Base-by-base conservation (phyloP, 2,113 vertebrate genomes). In the Platycercus adscitus region DNA sequence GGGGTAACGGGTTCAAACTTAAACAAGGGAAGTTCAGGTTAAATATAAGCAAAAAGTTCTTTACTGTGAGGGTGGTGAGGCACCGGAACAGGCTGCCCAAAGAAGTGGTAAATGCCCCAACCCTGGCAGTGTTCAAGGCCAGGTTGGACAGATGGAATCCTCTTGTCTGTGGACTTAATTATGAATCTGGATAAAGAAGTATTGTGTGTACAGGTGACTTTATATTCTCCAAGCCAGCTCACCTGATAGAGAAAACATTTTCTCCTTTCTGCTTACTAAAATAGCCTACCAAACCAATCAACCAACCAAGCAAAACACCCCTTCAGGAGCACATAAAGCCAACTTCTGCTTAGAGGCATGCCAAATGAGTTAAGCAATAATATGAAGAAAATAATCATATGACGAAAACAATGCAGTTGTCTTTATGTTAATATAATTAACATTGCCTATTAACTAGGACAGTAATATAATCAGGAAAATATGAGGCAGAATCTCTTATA, bases 391-490 rank as follows among this genome's bases (percentile, higher is more conserved):
- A 39, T 39, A 81, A 64, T 37, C 82, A 24, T 18, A 75, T 31
- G 35, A 79, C 92, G 35, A 50, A 85, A 81, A 87, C 92, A 86
- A 65, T 25, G 14, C 20, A 70, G 5, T 35, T 80, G 8, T 82
- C 73, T 82, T 80, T 55, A 70, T 78, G 50, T 41, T 93, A 72
- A 73, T 88, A 46, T 77, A 93, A 96, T 95, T 95, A 94, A 77
- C 9, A 49, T 37, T 68, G 47, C 49, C 66, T 76, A 37, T 95
- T 89, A 93, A 80, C 79, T 66, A 88, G 58, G 20, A 78, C 46
- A 71, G 47, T 20, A 72, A 60, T 35, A 52, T 16, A 60, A 75
- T 52, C 43, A 58, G 39, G 89, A 63, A 86, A 94, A 83, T 93
- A 89, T 11, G 17, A 82, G 25, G 25, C 66, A 60, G 35, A 61